phyloP scores from a whole-genome alignment of 2,888 invertebrate genomes.

The Teleiodes luculella region DNA sequence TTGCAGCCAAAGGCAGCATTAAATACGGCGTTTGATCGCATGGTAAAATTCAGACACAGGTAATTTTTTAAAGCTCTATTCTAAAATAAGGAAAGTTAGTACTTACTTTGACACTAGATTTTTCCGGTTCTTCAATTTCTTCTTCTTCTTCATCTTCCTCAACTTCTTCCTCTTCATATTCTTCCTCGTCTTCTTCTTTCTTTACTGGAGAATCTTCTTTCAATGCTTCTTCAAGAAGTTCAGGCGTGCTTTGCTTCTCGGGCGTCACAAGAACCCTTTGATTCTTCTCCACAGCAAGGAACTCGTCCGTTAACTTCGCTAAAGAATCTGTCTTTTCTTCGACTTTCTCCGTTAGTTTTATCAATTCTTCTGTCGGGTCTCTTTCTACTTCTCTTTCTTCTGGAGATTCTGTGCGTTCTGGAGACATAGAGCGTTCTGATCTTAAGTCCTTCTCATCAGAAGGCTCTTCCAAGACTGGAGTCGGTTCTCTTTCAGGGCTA shows the following conservation, averaged over 20 bases:
- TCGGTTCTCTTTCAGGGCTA: slow-evolving; percentile 24
- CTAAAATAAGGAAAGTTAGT: neutral
- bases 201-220: slow-evolving; percentile 37
- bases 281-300: slow-evolving; percentile 43
- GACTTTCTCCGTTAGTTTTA: slow-evolving; percentile 36
- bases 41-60: too few relatives aligned
- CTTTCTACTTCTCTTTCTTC: slow-evolving; percentile 13
- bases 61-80: neutral
- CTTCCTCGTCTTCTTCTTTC: slow-evolving; percentile 24
- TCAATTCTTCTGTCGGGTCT: slow-evolving; percentile 26
- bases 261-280: slow-evolving; percentile 27
- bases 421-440: slow-evolving; percentile 18
- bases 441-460: slow-evolving; percentile 22
- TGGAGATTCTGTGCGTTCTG: slow-evolving; percentile 13
- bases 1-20: too few relatives aligned
- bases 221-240: slow-evolving; percentile 60
- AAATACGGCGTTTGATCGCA: too few relatives aligned
- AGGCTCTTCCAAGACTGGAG: slow-evolving; percentile 23
- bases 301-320: slow-evolving; percentile 45
- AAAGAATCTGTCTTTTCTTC: slow-evolving; percentile 42
- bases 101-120: slow-evolving; percentile 67
- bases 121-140: slow-evolving; percentile 37
- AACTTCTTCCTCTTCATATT: slow-evolving; percentile 31
- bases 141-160: slow-evolving; percentile 31
- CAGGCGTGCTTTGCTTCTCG: slow-evolving; percentile 52